Evolutionary conservation across 2,888 invertebrate genomes (phyloP).

Genomic region (Yponomeuta evonymella): DNA sequence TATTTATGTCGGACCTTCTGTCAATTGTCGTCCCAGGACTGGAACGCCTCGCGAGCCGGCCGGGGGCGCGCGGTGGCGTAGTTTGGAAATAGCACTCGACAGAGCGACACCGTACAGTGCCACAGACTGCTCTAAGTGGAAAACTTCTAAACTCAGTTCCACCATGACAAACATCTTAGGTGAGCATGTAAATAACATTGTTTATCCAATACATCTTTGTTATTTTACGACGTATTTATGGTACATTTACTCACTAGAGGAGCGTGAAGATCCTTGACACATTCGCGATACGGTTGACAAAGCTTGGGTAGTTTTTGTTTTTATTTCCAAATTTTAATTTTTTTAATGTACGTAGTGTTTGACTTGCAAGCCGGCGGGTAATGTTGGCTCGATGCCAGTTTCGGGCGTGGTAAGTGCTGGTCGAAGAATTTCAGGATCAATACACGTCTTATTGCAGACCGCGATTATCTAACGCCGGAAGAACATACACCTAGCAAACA

Average conservation of each 20-base stretch:
- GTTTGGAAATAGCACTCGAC: constrained; percentile 48
- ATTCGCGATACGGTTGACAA: background rate
- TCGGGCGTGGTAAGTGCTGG: constrained; percentile 46
- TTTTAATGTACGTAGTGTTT: background rate
- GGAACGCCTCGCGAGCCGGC: constrained; percentile 10
- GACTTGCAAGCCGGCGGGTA: constrained; percentile 31
- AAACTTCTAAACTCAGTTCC: constrained; percentile 29
- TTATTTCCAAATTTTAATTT: background rate
- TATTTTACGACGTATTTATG: background rate
- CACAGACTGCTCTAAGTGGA: constrained; percentile 30
- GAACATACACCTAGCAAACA: background rate
- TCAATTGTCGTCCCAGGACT: too few species aligned
- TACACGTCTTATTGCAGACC: constrained; percentile 19
- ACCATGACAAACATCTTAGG: constrained; percentile 67
- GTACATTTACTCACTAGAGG: background rate
- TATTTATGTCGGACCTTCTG: too few species aligned
- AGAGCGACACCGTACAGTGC: constrained; percentile 34
- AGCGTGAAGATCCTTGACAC: background rate
- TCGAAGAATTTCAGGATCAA: constrained; percentile 34
- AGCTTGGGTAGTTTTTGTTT: background rate
- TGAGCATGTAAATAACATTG: constrained; percentile 36
- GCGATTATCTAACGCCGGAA: background rate
- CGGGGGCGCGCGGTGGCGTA: constrained; percentile 28
- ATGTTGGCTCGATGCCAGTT: constrained; percentile 56
- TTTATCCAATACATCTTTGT: background rate